A percentile compares a stretch with the other conserved stretches of the same genome.
Evolutionary conservation across 2,888 invertebrate species (phyloP).

Genomic region (Dolichomitus sp.): DNA sequence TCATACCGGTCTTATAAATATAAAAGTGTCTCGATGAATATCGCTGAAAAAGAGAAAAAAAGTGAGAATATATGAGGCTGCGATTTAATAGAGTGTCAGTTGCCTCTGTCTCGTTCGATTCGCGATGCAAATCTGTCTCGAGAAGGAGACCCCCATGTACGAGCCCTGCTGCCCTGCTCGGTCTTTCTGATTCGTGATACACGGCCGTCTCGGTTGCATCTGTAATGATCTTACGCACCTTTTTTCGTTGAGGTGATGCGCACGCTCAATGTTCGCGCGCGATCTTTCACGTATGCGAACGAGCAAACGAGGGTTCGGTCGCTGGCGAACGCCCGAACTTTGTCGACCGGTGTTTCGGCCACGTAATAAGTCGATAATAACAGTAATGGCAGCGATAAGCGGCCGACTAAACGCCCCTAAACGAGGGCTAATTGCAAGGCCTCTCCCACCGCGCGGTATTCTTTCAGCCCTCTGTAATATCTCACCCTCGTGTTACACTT

Average conservation of each 20-base stretch:
- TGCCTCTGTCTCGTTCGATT: slow-evolving; percentile 37
- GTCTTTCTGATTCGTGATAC: slow-evolving; percentile 63
- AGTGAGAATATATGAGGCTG: slow-evolving; percentile 18
- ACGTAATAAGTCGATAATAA: slow-evolving; percentile 85
- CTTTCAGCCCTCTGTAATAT: slow-evolving; percentile 36
- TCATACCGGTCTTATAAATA: slow-evolving; percentile 21
- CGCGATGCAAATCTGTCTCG: slow-evolving; percentile 49
- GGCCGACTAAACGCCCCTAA: slow-evolving; percentile 84
- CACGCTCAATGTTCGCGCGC: slow-evolving; percentile 24
- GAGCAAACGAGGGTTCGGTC: slow-evolving; percentile 49
- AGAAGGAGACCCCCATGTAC: slow-evolving; percentile 26
- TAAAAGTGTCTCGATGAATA: slow-evolving; percentile 24
- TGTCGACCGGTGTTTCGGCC: slow-evolving; percentile 72
- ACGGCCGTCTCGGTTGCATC: slow-evolving; percentile 60
- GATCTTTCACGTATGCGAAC: slow-evolving; percentile 34
- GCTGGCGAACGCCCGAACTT: slow-evolving; percentile 62
- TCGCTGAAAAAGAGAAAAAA: not conserved
- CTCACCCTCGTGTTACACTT: slow-evolving; percentile 23
- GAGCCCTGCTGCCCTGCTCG: slow-evolving; percentile 1
- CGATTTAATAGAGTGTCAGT: slow-evolving; percentile 54
- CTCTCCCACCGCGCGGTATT: slow-evolving; percentile 64
- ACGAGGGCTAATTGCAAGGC: slow-evolving; percentile 84
- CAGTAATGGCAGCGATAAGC: slow-evolving; percentile 84
- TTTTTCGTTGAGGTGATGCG: not conserved
- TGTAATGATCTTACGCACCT: slow-evolving; percentile 56